Conservation (phyloP, 2,113 vertebrate genomes). For the Hepsetus odoe region DNA sequence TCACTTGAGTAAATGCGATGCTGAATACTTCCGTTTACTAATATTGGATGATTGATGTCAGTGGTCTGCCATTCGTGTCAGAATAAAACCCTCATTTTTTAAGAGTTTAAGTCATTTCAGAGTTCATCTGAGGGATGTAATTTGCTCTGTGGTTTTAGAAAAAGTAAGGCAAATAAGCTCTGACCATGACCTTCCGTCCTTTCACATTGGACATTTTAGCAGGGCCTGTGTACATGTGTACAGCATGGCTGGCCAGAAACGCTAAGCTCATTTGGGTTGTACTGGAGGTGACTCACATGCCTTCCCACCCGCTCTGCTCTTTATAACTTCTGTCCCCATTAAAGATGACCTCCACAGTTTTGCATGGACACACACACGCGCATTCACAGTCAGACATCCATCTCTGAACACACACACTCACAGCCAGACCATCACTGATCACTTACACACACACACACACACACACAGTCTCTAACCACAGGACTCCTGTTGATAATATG, state of each 20-base stretch:
- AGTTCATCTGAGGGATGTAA: too few species aligned
- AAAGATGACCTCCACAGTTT: conserved; percentile 73
- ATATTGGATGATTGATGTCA: too few species aligned
- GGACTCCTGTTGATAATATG: conserved; percentile 57
- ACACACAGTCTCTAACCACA: conserved; percentile 51
- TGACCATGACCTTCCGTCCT: background rate
- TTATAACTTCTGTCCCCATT: conserved; percentile 71
- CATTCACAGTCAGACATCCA: conserved; percentile 36
- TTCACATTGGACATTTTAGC: background rate
- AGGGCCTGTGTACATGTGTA: background rate
- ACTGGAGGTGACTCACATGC: conserved; percentile 61
- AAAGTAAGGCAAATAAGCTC: background rate
- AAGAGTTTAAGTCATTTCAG: too few species aligned
- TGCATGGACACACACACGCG: conserved; percentile 72
- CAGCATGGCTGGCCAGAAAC: background rate
- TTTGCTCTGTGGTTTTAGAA: too few species aligned
- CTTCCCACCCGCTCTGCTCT: conserved; percentile 64
- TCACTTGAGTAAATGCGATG: too few species aligned
- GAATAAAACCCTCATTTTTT: too few species aligned
- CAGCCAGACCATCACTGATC: background rate
- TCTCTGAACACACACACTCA: background rate
- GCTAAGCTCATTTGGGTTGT: conserved; percentile 24
- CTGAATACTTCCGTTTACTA: too few species aligned
- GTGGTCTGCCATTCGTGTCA: too few species aligned
- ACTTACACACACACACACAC: background rate